Base-by-base conservation (phyloP, 2,113 vertebrate species). In the Alaudala cheleensis region DNA sequence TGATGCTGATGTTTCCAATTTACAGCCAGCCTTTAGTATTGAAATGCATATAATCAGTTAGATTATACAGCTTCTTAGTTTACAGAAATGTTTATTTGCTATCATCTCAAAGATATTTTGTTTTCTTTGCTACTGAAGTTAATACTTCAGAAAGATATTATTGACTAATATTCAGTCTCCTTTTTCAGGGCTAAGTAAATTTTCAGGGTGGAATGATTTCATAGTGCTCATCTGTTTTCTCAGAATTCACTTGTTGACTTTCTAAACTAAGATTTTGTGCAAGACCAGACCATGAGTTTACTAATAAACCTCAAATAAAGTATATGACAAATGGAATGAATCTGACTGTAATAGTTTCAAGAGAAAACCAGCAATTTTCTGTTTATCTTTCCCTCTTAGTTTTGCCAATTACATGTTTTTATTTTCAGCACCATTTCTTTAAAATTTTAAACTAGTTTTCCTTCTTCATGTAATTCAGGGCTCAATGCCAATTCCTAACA, bases 221-320 rank as follows among this genome's bases (percentile, higher is more conserved):
- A 51, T 67, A 65, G 15, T 26, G 14, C 31, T 81, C 40, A 83
- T 58, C 29, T 80, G 15, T 96, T 95, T 96, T 81, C 51, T 94
- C 87, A 56, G 39, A n/a, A 73, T 65, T 45, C 62, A 31, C 66
- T 86, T 90, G 53, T 86, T 34, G n/a, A 66, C 37, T 77, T 84
- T 93, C 54, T 42, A 86, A 93, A 92, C 56, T 76, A 65, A 56
- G 14, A 39, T 74, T 73, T 11, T 78, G 10, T 57, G 3, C 13
- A 74, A 79, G 14, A 88, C 6, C 28, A 90, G 66, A 87, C 40
- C 61, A 77, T 64, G 64, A 86, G 69, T 65, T 57, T 89, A 29
- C 44, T 89, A 97, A 92, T 84, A 94, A 88, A 95, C 24, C 31
- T 79, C 84, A 87, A 80, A 90, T 94, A 62, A 90, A 94, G 81